Percentiles rank a stretch among this genome's conserved stretches.
Evolutionary conservation across 1,140 invertebrate genomes (phyloP).

Genomic region (Gyrodactylus salaris): DNA sequence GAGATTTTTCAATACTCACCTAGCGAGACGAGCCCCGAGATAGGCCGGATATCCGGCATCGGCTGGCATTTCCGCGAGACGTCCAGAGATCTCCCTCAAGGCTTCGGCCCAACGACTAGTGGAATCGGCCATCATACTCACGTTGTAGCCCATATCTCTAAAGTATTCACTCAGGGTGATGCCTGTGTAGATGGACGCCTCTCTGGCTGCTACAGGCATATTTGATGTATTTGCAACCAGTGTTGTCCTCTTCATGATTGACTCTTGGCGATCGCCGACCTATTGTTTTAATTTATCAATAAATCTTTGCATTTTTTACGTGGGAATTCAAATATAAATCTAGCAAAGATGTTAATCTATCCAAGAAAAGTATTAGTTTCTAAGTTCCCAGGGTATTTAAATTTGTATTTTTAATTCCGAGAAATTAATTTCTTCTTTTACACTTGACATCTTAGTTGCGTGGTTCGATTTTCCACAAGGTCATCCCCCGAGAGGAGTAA

Average conservation of each 20-base stretch:
- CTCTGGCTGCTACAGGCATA: constrained; percentile 98
- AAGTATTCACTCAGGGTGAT: constrained; percentile 89
- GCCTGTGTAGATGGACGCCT: constrained; percentile 96
- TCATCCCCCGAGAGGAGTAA: background rate
- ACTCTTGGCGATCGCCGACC: constrained; percentile 69
- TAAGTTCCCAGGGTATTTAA: no score
- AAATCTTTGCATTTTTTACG: no score
- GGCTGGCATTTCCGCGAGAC: constrained; percentile 98
- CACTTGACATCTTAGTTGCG: no score
- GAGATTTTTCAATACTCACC: constrained; percentile 2
- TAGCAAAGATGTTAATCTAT: no score
- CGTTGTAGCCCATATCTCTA: constrained; percentile 74
- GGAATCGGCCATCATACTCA: constrained; percentile 99
- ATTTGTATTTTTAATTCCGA: constrained; percentile 8
- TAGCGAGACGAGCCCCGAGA: constrained; percentile 63
- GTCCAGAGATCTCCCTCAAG: constrained; percentile 93
- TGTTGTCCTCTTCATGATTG: constrained; percentile 97
- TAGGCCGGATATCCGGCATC: constrained; percentile 90
- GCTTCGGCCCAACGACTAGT: constrained; percentile 99
- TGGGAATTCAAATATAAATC: no score
- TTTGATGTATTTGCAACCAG: constrained; percentile 97
- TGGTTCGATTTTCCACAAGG: constrained; percentile 3
- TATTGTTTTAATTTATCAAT: no score
- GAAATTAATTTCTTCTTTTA: no score
- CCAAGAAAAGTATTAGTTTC: no score